A percentile compares a stretch with the other conserved stretches of the same genome.
These are phyloP conservation scores for Galaxias olidus DNA, from an alignment of 2,797 vertebrate genomes.

Conservation along the genomic window DNA sequence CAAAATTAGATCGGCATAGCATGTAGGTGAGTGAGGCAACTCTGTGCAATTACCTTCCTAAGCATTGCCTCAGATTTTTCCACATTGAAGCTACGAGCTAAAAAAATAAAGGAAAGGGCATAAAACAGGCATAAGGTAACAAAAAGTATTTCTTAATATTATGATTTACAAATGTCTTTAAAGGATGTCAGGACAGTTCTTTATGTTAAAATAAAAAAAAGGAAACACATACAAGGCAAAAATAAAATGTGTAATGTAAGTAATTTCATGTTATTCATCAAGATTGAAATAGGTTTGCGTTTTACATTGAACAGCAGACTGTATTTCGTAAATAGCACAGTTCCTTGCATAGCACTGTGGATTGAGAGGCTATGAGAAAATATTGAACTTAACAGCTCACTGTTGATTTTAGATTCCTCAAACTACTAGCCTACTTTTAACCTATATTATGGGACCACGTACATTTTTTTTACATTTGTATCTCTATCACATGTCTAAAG, in stretches of 20 bases:
- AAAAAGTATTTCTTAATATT: neutral
- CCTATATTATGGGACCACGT: too few relatives aligned
- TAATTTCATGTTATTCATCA: neutral
- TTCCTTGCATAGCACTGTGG: too few relatives aligned
- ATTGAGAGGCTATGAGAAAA: conserved; percentile 24
- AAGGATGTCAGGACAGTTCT: too few relatives aligned
- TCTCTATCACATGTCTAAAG: too few relatives aligned
- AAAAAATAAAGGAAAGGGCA: conserved; percentile 13
- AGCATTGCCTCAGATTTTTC: conserved; percentile 87
- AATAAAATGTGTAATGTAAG: neutral
- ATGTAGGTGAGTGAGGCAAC: neutral
- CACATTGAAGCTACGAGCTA: conserved; percentile 85
- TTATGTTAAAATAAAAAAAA: too few relatives aligned
- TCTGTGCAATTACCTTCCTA: conserved; percentile 80
- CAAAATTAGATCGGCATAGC: too few relatives aligned
- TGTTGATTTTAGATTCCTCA: conserved; percentile 30
- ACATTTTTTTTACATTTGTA: too few relatives aligned
- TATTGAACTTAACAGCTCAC: conserved; percentile 29
- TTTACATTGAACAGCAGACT: neutral
- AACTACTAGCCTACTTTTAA: too few relatives aligned
- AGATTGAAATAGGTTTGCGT: too few relatives aligned
- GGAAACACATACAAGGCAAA: neutral
- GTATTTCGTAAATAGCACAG: neutral
- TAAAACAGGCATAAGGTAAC: neutral
- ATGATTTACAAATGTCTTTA: neutral